These are phyloP conservation scores for Aplidium turbinatum DNA, from an alignment of 23 tunicate genomes.

Conservation along the genomic window DNA sequence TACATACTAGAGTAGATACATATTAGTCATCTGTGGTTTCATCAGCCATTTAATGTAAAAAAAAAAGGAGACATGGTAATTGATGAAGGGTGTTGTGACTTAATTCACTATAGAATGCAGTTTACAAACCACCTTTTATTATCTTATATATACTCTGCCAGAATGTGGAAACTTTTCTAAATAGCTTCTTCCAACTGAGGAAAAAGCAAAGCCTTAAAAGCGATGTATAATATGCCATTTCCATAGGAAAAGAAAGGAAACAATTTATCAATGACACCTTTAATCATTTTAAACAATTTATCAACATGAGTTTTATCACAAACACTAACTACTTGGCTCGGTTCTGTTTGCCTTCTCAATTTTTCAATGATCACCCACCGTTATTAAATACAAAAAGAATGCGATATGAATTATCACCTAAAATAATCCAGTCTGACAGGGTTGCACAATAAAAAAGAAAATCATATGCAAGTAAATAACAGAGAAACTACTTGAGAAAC, in stretches of 20 bases:
- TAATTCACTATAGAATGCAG: constrained; percentile 1
- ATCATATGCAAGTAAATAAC: no score
- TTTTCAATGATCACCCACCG: no score
- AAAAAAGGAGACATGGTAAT: background rate
- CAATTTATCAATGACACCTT: constrained; percentile 21
- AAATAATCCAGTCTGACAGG: no score
- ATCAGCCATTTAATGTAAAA: background rate
- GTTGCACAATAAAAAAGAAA: no score
- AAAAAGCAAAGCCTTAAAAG: constrained; percentile 12
- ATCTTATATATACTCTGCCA: background rate
- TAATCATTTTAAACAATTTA: no score
- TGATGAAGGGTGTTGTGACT: constrained; percentile 1
- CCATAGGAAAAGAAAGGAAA: constrained; percentile 10
- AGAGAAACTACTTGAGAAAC: no score
- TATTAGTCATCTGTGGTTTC: constrained; percentile 4
- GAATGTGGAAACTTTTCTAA: background rate
- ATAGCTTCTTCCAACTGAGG: background rate
- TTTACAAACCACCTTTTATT: constrained; percentile 3
- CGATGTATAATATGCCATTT: constrained; percentile 6
- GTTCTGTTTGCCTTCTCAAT: no score
- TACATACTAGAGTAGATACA: no score
- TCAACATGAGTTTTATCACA: no score
- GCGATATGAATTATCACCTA: no score
- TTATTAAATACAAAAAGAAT: no score
- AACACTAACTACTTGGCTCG: no score